A percentile compares a stretch with the other conserved stretches of the same genome.
phyloP scores from a whole-genome alignment of 2,888 invertebrate species.

The Rhagonycha lutea region DNA sequence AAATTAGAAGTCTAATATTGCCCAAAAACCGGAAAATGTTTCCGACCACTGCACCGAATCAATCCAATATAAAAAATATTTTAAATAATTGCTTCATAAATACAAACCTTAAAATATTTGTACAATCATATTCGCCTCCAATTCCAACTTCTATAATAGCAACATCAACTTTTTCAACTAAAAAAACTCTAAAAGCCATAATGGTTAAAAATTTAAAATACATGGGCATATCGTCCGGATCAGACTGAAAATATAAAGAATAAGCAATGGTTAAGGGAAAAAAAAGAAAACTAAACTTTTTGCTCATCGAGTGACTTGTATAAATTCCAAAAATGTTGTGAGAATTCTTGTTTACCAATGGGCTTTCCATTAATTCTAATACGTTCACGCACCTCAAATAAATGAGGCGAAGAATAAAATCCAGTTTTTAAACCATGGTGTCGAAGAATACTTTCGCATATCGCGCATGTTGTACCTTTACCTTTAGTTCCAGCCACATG shows the following conservation, averaged over 20 bases:
- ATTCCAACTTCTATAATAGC: constrained; percentile 97
- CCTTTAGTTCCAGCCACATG: constrained; percentile 98
- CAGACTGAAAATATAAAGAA: not conserved
- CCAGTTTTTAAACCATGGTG: constrained; percentile 86
- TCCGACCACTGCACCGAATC: no score
- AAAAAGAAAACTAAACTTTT: constrained; percentile 54
- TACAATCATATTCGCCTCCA: constrained; percentile 92
- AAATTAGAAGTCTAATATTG: no score
- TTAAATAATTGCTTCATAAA: not conserved
- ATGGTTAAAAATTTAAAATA: constrained; percentile 96
- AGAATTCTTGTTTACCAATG: constrained; percentile 74
- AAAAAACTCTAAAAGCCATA: constrained; percentile 86
- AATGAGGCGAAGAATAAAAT: constrained; percentile 95
- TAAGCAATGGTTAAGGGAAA: not conserved
- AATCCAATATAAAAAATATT: no score
- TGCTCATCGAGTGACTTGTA: constrained; percentile 64
- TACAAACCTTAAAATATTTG: constrained; percentile 81
- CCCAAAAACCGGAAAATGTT: no score
- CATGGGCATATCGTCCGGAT: constrained; percentile 75
- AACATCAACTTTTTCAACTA: constrained; percentile 85
- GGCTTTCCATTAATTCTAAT: constrained; percentile 86
- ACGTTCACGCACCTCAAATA: constrained; percentile 89
- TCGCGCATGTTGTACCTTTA: constrained; percentile 94
- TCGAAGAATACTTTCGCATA: constrained; percentile 86
- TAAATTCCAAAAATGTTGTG: constrained; percentile 80